Evolutionary conservation across 2,888 invertebrate genomes (phyloP).

Genomic region (Drosophila tanythrix): DNA sequence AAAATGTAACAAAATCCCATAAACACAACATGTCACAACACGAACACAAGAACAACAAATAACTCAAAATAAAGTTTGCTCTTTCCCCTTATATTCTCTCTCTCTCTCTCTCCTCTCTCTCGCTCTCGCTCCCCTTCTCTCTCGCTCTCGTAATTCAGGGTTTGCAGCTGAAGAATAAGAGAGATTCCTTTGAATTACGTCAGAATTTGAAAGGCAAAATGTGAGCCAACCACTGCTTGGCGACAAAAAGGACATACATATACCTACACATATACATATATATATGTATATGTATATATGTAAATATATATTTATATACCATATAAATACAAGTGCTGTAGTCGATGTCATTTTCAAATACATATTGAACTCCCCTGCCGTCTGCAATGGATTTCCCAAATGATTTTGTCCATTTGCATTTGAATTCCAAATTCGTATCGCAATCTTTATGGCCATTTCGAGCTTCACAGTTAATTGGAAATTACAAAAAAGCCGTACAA

Average conservation of each 20-base stretch:
- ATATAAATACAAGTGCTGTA: conserved; percentile 23
- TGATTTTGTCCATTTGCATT: conserved; percentile 63
- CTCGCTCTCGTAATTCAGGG: conserved; percentile 36
- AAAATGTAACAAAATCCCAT: conserved; percentile 75
- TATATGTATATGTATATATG: not conserved
- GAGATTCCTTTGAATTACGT: conserved; percentile 65
- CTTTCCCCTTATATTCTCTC: not conserved
- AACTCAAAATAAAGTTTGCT: conserved; percentile 14
- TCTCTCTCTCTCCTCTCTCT: not conserved
- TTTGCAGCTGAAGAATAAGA: conserved; percentile 33
- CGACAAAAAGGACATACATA: conserved; percentile 4
- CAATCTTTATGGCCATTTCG: conserved; percentile 35
- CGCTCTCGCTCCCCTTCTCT: no score
- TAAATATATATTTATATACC: not conserved
- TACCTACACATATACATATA: not conserved
- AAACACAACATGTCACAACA: conserved; percentile 80
- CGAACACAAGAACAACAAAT: conserved; percentile 19
- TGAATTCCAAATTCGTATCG: conserved; percentile 69
- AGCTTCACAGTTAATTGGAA: conserved; percentile 61
- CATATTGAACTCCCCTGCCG: conserved; percentile 46
- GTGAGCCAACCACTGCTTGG: conserved; percentile 22
- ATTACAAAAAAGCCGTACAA: conserved; percentile 54
- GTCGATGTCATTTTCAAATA: conserved; percentile 52
- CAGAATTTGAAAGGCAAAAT: conserved; percentile 35
- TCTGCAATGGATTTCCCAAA: conserved; percentile 70